phyloP scores from a whole-genome alignment of 2,113 vertebrate genomes.

The Octodon degus region DNA sequence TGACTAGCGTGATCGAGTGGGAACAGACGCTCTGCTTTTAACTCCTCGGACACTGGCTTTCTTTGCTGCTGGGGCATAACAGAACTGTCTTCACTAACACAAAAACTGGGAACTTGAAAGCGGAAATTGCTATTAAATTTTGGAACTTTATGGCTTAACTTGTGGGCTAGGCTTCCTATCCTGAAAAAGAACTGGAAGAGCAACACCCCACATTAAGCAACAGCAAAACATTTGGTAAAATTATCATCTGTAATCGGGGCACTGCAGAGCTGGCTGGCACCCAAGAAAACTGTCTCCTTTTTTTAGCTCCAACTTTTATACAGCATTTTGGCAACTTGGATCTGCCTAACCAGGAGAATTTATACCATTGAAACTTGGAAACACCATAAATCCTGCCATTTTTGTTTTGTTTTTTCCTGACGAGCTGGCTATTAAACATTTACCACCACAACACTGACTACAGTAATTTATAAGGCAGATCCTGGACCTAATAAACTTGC shows the following conservation, averaged over 20 bases:
- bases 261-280: background rate
- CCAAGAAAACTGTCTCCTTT: background rate
- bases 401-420: background rate
- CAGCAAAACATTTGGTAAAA: background rate
- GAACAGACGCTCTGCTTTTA: background rate
- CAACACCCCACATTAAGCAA: background rate
- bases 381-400: constrained; percentile 21
- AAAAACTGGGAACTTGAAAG: background rate
- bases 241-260: background rate
- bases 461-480: constrained; percentile 52
- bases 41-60: background rate
- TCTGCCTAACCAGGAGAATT: constrained; percentile 20
- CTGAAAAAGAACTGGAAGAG: background rate
- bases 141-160: background rate
- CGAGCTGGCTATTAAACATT: constrained; percentile 60
- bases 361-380: constrained; percentile 50
- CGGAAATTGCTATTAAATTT: background rate
- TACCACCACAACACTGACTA: background rate
- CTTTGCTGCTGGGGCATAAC: background rate
- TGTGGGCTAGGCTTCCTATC: background rate
- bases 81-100: background rate
- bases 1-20: background rate
- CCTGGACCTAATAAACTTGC: background rate
- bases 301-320: background rate
- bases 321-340: background rate